Evolutionary conservation across 2,888 invertebrate genomes (phyloP).

Genomic region (Drosophila recens): DNA sequence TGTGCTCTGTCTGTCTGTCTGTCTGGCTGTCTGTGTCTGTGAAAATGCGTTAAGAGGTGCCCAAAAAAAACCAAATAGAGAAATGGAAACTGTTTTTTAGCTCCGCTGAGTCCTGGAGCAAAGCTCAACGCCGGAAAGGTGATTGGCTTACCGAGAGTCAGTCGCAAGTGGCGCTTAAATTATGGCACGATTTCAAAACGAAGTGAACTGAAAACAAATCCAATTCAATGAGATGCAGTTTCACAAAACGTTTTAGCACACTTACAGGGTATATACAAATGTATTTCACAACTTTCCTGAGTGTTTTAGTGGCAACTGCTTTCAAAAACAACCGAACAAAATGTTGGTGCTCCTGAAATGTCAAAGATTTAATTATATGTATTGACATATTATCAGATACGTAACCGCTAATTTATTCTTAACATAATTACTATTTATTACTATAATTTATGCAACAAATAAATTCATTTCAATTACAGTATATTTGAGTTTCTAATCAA

Average conservation of each 20-base stretch:
- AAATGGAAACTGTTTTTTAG: conserved; percentile 42
- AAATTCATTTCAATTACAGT: background rate
- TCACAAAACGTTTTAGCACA: background rate
- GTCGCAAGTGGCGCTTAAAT: conserved; percentile 18
- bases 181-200: conserved; percentile 22
- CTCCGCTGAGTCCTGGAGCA: conserved; percentile 12
- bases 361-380: background rate
- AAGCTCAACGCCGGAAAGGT: conserved; percentile 9
- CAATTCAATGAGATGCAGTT: conserved; percentile 24
- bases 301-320: background rate
- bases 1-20: background rate
- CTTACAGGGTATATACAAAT: background rate
- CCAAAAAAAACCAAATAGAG: background rate
- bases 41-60: conserved; percentile 19
- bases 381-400: no score
- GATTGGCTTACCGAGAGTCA: conserved; percentile 28
- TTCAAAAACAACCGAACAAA: no score
- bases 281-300: background rate
- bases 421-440: no score
- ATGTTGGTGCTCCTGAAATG: background rate
- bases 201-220: conserved; percentile 21
- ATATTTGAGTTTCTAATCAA: no score
- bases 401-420: no score
- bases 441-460: background rate
- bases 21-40: background rate